Conservation (phyloP, 2,888 invertebrate genomes). For the Chrysolina americana region DNA sequence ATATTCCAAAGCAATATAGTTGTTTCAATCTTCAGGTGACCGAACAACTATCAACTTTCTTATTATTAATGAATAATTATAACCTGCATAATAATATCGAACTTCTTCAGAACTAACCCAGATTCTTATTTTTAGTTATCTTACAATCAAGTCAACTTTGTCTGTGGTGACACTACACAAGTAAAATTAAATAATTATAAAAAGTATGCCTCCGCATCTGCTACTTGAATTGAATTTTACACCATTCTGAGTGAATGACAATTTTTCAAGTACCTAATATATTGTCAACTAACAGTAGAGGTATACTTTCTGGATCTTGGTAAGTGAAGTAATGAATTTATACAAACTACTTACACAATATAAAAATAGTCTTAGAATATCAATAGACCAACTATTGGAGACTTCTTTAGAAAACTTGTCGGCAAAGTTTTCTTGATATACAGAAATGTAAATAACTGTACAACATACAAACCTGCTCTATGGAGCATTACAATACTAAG, state of each 20-base stretch:
- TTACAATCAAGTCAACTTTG: background rate
- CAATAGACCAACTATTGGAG: background rate
- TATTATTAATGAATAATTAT: no score
- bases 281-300: background rate
- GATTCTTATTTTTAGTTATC: no score
- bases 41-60: no score
- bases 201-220: background rate
- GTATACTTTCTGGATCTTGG: background rate
- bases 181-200: background rate
- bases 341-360: background rate
- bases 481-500: background rate
- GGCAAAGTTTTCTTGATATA: background rate
- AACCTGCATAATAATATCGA: no score
- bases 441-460: background rate
- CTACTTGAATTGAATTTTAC: background rate
- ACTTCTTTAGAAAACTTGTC: background rate
- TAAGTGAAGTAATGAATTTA: background rate
- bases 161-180: conserved; percentile 6
- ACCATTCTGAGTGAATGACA: background rate
- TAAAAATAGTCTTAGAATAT: background rate
- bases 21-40: background rate
- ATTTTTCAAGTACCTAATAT: no score
- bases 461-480: background rate
- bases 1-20: background rate
- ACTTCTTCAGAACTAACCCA: no score